Evolutionary conservation across 2,797 vertebrate genomes (phyloP).

Genomic region (Florisuga fusca): DNA sequence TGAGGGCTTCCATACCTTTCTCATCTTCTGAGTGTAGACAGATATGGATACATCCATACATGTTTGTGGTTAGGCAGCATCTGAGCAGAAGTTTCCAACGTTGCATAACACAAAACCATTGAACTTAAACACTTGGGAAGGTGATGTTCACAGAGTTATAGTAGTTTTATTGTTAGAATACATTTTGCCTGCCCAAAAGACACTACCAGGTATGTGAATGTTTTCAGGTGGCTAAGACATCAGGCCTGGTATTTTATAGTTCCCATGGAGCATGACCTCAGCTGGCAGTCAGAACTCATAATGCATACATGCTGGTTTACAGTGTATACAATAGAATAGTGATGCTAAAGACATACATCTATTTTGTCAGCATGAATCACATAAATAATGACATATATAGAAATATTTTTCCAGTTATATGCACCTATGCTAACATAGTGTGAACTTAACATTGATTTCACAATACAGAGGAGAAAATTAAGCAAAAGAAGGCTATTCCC

Average conservation of each 20-base stretch:
- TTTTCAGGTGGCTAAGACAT: background rate
- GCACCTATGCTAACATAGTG: background rate
- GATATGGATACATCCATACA: accelerated
- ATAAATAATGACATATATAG: background rate
- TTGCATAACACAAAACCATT: background rate
- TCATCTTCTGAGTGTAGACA: background rate
- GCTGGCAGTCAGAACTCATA: background rate
- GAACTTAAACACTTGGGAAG: background rate
- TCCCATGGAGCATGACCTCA: background rate
- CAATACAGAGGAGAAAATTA: conserved; percentile 71
- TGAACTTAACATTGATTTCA: conserved; percentile 37
- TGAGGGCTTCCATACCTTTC: accelerated
- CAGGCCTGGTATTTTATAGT: background rate
- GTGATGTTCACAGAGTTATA: background rate
- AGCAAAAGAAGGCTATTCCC: conserved; percentile 57
- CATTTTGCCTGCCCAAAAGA: background rate
- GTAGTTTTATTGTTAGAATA: background rate
- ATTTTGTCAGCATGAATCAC: conserved; percentile 5
- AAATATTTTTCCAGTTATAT: background rate
- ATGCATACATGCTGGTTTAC: background rate
- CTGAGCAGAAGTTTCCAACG: background rate
- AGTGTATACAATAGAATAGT: background rate
- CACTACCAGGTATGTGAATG: background rate
- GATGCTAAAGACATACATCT: background rate
- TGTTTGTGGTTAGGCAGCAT: background rate